These are phyloP conservation scores for Rissa tridactyla DNA, from an alignment of 2,113 vertebrate genomes.

Conservation along the genomic window DNA sequence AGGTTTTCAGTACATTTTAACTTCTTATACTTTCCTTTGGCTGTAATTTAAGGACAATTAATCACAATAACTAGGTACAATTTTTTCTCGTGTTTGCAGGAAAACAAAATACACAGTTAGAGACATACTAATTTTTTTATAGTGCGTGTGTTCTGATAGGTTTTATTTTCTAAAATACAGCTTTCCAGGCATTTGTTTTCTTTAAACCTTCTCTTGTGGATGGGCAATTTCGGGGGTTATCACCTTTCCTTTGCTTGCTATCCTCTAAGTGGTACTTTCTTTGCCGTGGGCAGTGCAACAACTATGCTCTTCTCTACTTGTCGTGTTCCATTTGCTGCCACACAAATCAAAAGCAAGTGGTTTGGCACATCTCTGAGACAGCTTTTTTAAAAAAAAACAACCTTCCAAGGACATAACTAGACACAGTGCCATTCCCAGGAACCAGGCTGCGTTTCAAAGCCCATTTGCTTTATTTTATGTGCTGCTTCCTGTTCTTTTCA, in stretches of 20 bases:
- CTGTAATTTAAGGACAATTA: neutral
- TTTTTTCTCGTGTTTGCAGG: neutral
- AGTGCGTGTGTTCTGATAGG: neutral
- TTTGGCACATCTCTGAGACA: slow-evolving; percentile 18
- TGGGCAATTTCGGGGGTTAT: neutral
- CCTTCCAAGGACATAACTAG: slow-evolving; percentile 19
- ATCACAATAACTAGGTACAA: neutral
- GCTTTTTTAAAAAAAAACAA: neutral
- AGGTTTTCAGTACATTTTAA: neutral
- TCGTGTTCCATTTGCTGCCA: neutral
- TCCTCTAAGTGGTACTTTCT: neutral
- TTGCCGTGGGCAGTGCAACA: neutral
- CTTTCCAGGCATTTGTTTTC: neutral
- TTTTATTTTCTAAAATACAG: neutral
- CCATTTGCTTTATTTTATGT: slow-evolving; percentile 36
- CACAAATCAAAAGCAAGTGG: neutral
- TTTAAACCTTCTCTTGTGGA: neutral
- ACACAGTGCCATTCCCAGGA: neutral
- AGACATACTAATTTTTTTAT: neutral
- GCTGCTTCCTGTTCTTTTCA: slow-evolving; percentile 56
- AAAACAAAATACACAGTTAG: neutral
- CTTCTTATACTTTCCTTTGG: neutral
- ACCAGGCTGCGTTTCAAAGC: slow-evolving; percentile 18
- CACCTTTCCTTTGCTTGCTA: neutral
- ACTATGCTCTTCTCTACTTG: slow-evolving; percentile 5